Percentiles rank a stretch among this genome's conserved stretches.
Evolutionary conservation across 1,140 invertebrate species (phyloP).

Genomic region (Fopius arisanus): DNA sequence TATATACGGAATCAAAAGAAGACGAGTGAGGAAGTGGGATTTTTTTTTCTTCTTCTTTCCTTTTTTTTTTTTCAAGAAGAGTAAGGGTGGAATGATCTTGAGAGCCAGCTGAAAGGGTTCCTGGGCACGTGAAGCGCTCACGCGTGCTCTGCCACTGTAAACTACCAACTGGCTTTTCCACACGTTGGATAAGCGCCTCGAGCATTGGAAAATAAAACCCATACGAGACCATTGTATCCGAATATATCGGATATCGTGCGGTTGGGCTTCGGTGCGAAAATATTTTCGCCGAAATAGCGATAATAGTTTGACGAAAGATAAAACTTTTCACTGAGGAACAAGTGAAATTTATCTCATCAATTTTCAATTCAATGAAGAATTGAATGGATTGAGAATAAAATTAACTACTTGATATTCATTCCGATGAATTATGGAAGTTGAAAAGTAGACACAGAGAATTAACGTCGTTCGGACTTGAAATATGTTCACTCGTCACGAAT

Average conservation of each 20-base stretch:
- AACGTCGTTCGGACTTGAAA: constrained; percentile 6
- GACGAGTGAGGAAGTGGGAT: neutral
- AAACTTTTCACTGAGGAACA: neutral
- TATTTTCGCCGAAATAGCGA: neutral
- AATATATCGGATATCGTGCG: neutral
- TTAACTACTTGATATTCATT: neutral
- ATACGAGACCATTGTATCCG: neutral
- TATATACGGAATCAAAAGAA: neutral
- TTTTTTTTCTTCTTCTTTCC: neutral
- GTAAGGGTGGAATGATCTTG: constrained; percentile 4
- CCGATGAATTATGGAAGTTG: constrained; percentile 15
- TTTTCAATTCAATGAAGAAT: neutral
- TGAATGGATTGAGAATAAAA: too few species aligned
- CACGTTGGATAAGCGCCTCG: neutral
- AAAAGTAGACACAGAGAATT: constrained; percentile 10
- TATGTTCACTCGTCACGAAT: constrained; percentile 14
- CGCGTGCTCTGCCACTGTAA: constrained; percentile 17
- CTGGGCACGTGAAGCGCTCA: constrained; percentile 12
- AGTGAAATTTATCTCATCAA: neutral
- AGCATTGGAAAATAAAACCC: constrained; percentile 19
- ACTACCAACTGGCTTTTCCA: constrained; percentile 4
- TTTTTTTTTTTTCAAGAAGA: neutral
- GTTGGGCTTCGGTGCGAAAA: neutral
- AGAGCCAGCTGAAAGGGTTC: constrained; percentile 16
- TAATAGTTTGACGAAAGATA: neutral